Evolutionary conservation across 2,797 vertebrate species (phyloP).

Genomic region (Carduelis carduelis): DNA sequence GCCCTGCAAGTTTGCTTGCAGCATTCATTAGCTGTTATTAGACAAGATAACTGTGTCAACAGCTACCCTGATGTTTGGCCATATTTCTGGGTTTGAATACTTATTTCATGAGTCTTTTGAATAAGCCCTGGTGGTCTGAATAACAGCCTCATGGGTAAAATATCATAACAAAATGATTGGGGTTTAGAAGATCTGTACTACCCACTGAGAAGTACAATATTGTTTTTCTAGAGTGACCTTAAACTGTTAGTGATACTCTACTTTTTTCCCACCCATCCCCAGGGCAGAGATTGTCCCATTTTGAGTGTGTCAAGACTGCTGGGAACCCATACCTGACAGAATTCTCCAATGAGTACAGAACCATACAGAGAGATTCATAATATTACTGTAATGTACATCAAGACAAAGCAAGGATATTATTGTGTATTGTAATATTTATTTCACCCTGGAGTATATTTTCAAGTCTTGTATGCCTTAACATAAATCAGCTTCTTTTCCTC

Average conservation of each 20-base stretch:
- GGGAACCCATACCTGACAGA: accelerated
- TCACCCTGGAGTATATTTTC: constrained; percentile 30
- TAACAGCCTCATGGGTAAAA: not conserved
- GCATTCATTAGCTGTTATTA: constrained; percentile 13
- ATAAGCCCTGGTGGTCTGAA: not conserved
- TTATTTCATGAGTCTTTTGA: not conserved
- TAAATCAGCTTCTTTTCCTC: constrained; percentile 37
- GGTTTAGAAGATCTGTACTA: not conserved
- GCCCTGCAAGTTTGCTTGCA: not conserved
- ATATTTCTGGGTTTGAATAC: not conserved
- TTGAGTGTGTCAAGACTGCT: not conserved
- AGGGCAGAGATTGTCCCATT: not conserved
- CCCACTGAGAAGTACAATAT: not conserved
- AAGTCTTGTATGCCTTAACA: constrained; percentile 2
- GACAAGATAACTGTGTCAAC: constrained; percentile 38
- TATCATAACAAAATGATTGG: not conserved
- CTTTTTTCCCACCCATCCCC: not conserved
- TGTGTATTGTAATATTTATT: constrained; percentile 53
- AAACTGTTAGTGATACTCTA: not conserved
- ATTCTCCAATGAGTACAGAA: not conserved
- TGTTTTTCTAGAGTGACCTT: not conserved
- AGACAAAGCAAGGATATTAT: constrained; percentile 27
- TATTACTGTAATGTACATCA: not conserved
- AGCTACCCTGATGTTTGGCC: constrained; percentile 26
- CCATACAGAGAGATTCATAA: not conserved